Evolutionary conservation across 2,888 invertebrate genomes (phyloP).

Genomic region (Sesia apiformis): DNA sequence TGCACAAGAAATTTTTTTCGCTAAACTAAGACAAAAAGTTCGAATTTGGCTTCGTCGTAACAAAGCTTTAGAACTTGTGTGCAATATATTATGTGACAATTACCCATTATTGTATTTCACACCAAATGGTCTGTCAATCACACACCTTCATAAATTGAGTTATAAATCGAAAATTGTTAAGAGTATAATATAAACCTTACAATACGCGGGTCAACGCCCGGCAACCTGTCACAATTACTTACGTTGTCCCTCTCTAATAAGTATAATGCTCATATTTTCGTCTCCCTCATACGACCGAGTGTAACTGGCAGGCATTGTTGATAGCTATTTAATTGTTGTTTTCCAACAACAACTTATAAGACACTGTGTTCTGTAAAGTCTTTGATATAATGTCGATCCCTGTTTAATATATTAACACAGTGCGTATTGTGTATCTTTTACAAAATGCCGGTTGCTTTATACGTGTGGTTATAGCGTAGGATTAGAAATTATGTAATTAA

Average conservation of each 20-base stretch:
- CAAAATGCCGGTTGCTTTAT: not conserved
- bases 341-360: conserved; percentile 19
- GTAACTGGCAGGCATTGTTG: conserved; percentile 27
- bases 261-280: conserved; percentile 8
- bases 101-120: too few relatives aligned
- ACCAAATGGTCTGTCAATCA: too few relatives aligned
- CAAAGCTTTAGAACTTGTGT: too few relatives aligned
- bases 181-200: conserved; percentile 10
- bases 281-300: conserved; percentile 19
- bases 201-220: conserved; percentile 27
- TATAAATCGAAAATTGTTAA: conserved; percentile 14
- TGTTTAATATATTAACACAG: not conserved
- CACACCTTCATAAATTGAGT: not conserved
- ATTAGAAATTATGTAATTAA: not conserved
- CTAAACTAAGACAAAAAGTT: too few relatives aligned
- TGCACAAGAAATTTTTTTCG: too few relatives aligned
- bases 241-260: conserved; percentile 14
- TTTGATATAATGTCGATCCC: not conserved
- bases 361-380: not conserved
- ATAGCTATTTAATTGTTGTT: conserved; percentile 23
- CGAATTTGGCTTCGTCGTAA: too few relatives aligned
- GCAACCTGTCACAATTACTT: conserved; percentile 30
- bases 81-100: too few relatives aligned
- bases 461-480: not conserved
- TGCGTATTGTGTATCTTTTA: not conserved